Evolutionary conservation across 2,888 invertebrate genomes (phyloP).

Genomic region (Drepanosiphum platanoidis): DNA sequence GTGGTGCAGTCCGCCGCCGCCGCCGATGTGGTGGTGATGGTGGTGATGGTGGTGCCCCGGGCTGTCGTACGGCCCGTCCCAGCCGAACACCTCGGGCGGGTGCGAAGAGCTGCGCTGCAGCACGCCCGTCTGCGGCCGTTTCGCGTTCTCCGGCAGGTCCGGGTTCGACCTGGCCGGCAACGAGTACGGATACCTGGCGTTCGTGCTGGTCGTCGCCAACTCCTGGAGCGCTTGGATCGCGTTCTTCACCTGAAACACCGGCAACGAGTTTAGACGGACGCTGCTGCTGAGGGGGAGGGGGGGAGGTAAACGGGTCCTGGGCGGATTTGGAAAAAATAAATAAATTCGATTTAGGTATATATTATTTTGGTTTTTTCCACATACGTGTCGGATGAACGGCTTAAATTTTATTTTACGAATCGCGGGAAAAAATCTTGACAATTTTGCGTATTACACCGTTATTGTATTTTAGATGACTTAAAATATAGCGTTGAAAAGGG

Average conservation of each 20-base stretch:
- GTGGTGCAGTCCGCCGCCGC: neutral
- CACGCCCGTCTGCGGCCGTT: conserved; percentile 66
- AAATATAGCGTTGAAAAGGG: too few species aligned
- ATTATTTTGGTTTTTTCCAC: too few species aligned
- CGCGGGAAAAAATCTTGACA: too few species aligned
- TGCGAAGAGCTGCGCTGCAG: conserved; percentile 84
- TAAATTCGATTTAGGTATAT: too few species aligned
- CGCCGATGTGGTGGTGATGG: conserved; percentile 28
- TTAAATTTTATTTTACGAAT: too few species aligned
- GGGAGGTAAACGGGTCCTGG: too few species aligned
- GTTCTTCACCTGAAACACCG: conserved; percentile 75
- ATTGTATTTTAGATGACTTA: too few species aligned
- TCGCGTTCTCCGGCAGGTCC: conserved; percentile 71
- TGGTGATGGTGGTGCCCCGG: conserved; percentile 33
- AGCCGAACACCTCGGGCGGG: conserved; percentile 85
- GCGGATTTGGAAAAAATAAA: too few species aligned
- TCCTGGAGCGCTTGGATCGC: conserved; percentile 87
- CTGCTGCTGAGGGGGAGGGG: too few species aligned
- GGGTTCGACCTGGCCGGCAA: conserved; percentile 83
- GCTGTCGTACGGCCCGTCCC: conserved; percentile 69
- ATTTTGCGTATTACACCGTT: too few species aligned
- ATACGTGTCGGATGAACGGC: too few species aligned
- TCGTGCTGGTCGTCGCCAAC: conserved; percentile 74
- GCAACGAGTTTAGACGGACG: too few species aligned
- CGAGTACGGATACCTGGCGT: conserved; percentile 69